A percentile compares a stretch with the other conserved stretches of the same genome.
phyloP scores from a whole-genome alignment of 2,797 vertebrate genomes.

The Orestias chungarensis region DNA sequence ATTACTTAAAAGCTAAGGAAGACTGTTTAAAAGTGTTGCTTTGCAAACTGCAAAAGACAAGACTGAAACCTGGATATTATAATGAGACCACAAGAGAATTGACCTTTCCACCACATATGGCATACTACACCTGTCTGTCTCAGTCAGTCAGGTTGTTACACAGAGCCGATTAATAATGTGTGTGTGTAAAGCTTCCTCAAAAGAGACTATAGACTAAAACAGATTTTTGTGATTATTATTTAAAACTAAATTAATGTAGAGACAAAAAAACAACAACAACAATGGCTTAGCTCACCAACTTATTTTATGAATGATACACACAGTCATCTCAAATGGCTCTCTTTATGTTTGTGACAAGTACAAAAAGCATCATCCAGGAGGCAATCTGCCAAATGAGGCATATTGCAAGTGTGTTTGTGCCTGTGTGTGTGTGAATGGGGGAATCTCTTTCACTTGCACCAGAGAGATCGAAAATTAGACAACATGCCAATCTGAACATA shows the following conservation, averaged over 20 bases:
- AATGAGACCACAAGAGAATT: slow-evolving; percentile 63
- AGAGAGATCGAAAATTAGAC: slow-evolving; percentile 55
- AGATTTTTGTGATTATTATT: background rate
- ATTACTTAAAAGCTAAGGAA: background rate
- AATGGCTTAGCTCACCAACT: background rate
- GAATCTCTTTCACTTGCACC: slow-evolving; percentile 46
- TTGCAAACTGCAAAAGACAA: slow-evolving; percentile 29
- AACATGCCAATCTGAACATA: slow-evolving; percentile 70
- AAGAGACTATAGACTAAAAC: background rate
- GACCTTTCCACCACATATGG: slow-evolving; percentile 68
- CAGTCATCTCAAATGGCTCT: slow-evolving; percentile 1
- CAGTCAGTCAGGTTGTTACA: slow-evolving; percentile 21
- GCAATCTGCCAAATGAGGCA: slow-evolving; percentile 58
- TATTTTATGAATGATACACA: slow-evolving; percentile 39
- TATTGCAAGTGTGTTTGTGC: slow-evolving; percentile 43
- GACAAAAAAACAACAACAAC: background rate
- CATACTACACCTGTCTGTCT: slow-evolving; percentile 40
- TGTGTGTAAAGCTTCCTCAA: slow-evolving; percentile 11
- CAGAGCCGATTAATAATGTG: slow-evolving; percentile 1
- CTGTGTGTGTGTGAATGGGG: slow-evolving; percentile 10
- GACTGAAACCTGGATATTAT: slow-evolving; percentile 46
- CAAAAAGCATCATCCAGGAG: slow-evolving; percentile 43
- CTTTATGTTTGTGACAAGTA: slow-evolving; percentile 20
- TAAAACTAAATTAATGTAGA: background rate
- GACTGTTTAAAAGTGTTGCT: slow-evolving; percentile 20